Evolutionary conservation across 2,888 invertebrate genomes (phyloP), one percentile per base, ranked within the genome.

Genomic region (Cacoxenus indagator): DNA sequence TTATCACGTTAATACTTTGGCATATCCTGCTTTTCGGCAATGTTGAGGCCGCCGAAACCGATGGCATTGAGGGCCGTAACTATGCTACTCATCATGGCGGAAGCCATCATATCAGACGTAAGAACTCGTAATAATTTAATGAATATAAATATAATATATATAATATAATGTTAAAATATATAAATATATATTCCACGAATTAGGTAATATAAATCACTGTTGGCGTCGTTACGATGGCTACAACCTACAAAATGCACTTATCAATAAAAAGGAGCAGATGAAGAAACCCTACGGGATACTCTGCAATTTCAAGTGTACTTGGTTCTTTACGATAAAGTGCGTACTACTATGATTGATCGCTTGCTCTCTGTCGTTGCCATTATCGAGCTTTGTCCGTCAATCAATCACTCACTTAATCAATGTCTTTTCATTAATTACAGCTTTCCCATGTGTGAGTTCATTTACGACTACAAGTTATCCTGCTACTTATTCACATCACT

Each of bases 401-500:
- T n/a, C n/a, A n/a, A 11, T 29, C 11, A 14, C 31, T 29, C 45
- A 43, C 43, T 43, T 43, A 14, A n/a, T 54, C 9, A 8, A 17
- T 4, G 54, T 54, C 9, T 51, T 17, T 54, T 24, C 22, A 2
- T 2, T 43, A 19, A 8, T 75, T 78, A 1, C 76, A 87, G 87
- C 70, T 87, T 81, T 71, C 85, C 86, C 68, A 85, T 87, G 69
- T 87, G 87, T 78, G 87, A 87, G 74, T 87, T 87, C 73, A 84
- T 87, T 71, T 86, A 87, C 71, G 87, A 87, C 74, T 87, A 87
- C 73, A 87, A 87, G 78, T 74, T 87, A 72, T 87, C 87, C 73
- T 87, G 87, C 78, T 86, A 87, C 78, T 84, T 87, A 78, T 87
- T 87, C 74, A 87, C 87, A 68, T 87, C 87, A 85, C 87, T 87